Evolutionary conservation across 2,113 vertebrate species (phyloP).

Genomic region (Gyps fulvus): DNA sequence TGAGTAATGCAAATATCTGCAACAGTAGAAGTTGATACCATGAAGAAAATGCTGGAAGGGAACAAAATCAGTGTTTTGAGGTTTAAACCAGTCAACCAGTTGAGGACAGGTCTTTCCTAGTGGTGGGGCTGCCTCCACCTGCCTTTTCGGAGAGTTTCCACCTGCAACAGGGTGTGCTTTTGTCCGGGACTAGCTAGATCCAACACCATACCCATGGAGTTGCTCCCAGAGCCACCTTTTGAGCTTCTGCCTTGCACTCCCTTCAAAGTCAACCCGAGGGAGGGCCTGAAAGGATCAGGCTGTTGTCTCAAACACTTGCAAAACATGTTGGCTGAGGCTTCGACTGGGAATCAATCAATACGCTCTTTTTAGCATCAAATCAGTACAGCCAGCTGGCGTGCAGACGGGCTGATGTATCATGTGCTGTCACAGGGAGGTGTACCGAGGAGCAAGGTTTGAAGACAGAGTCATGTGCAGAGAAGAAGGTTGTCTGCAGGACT

Average conservation of each 20-base stretch:
- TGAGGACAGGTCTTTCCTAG: neutral
- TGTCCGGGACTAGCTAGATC: neutral
- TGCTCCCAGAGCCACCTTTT: neutral
- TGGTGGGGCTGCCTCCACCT: neutral
- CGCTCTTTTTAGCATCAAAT: neutral
- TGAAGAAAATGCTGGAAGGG: neutral
- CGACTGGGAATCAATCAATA: neutral
- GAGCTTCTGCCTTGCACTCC: neutral
- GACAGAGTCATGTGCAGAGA: neutral
- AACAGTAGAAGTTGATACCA: neutral
- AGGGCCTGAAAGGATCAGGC: neutral
- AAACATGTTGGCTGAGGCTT: neutral
- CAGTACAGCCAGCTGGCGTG: constrained; percentile 9
- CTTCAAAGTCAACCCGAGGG: neutral
- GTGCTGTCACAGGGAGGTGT: neutral
- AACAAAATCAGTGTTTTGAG: neutral
- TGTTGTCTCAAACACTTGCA: neutral
- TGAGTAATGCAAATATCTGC: neutral
- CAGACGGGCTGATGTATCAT: neutral
- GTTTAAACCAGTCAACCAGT: neutral
- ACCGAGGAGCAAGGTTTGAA: neutral
- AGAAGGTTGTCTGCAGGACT: neutral
- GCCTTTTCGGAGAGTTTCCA: neutral
- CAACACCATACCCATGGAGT: neutral
- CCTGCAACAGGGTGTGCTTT: neutral